Percentiles rank a stretch among this genome's conserved stretches.
Evolutionary conservation across 2,888 invertebrate species (phyloP).

Genomic region (Calameuta filiformis): DNA sequence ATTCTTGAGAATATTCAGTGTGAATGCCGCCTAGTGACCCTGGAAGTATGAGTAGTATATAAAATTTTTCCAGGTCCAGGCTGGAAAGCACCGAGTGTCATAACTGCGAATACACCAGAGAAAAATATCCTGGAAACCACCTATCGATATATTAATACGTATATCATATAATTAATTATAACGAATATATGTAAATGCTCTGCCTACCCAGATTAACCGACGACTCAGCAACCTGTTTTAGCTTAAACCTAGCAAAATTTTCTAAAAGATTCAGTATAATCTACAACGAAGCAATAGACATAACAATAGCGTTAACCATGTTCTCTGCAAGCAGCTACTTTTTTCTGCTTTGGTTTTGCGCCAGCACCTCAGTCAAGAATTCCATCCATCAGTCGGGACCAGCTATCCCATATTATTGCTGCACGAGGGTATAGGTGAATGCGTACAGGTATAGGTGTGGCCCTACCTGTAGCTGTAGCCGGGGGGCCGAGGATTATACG

Average conservation of each 20-base stretch:
- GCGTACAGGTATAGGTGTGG: slow-evolving; percentile 37
- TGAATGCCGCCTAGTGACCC: too few species aligned
- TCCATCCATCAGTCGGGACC: slow-evolving; percentile 49
- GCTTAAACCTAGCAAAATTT: neutral
- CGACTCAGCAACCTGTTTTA: neutral
- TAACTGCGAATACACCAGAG: too few species aligned
- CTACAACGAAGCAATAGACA: neutral
- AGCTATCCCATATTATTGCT: slow-evolving; percentile 35
- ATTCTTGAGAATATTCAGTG: too few species aligned
- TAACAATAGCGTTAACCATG: neutral
- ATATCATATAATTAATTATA: neutral
- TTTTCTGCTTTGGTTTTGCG: slow-evolving; percentile 50
- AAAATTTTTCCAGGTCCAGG: too few species aligned
- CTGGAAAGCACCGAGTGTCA: too few species aligned
- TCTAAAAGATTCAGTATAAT: neutral
- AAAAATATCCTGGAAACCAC: too few species aligned
- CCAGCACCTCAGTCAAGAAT: slow-evolving; percentile 42
- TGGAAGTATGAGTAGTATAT: too few species aligned
- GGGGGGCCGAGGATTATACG: slow-evolving; percentile 20
- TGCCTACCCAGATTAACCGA: neutral
- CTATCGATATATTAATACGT: too few species aligned
- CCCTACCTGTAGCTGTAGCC: slow-evolving; percentile 25
- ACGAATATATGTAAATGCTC: neutral
- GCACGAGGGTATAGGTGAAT: slow-evolving; percentile 35
- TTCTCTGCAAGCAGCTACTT: slow-evolving; percentile 35